Conservation (phyloP, 2,797 vertebrate genomes). For the Macropus fuliginosus region DNA sequence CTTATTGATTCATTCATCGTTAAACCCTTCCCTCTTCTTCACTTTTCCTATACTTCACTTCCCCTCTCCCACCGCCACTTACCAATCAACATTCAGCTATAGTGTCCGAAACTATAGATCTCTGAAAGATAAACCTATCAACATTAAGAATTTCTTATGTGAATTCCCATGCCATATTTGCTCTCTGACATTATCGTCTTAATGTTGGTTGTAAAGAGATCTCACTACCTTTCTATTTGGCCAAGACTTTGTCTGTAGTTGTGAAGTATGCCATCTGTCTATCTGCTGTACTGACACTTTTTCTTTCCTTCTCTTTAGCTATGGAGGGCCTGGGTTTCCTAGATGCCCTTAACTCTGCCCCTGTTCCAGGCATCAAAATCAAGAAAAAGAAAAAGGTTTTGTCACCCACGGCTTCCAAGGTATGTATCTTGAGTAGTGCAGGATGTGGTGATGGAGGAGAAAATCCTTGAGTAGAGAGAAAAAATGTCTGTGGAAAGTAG, state of each 20-base stretch:
- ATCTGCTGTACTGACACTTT: not conserved
- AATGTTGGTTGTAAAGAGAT: not conserved
- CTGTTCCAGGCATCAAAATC: slow-evolving; percentile 95
- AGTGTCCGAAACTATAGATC: not conserved
- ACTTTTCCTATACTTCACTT: not conserved
- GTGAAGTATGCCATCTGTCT: not conserved
- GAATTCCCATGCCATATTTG: not conserved
- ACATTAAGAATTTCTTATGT: not conserved
- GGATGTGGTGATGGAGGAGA: not conserved
- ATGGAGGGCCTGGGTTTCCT: slow-evolving; percentile 96
- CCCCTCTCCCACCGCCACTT: not conserved
- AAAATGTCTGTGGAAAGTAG: no score
- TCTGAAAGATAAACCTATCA: not conserved
- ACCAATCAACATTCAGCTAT: not conserved
- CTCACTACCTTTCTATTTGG: not conserved
- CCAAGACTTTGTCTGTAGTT: not conserved
- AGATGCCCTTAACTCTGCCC: slow-evolving; percentile 96
- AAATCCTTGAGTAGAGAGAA: not conserved
- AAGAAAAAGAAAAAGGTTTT: slow-evolving; percentile 97
- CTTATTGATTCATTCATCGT: not conserved
- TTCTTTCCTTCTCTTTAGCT: slow-evolving; percentile 83
- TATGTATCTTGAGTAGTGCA: slow-evolving; percentile 67
- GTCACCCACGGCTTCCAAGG: slow-evolving; percentile 95
- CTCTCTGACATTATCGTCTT: not conserved
- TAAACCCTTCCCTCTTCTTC: not conserved